Percentiles rank a stretch among this genome's conserved stretches.
Evolutionary conservation across 2,113 vertebrate genomes (phyloP).

Genomic region (Notarius quadriscutis): DNA sequence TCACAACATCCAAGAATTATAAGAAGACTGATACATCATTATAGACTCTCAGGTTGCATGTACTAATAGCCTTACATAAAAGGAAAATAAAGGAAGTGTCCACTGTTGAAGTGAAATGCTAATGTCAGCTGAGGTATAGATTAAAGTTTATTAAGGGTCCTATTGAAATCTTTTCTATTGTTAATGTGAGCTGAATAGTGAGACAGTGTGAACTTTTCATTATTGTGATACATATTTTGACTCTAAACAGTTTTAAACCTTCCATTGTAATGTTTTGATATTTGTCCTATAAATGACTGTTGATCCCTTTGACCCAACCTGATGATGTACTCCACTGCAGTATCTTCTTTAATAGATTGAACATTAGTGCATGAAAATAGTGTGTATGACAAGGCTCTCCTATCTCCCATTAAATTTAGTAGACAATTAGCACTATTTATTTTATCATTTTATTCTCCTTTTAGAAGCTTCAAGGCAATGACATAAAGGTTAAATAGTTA

Average conservation of each 20-base stretch:
- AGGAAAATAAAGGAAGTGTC: neutral
- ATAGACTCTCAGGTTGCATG: neutral
- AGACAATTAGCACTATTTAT: constrained; percentile 60
- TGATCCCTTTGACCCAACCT: constrained; percentile 21
- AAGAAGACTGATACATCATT: neutral
- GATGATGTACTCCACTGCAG: constrained; percentile 43
- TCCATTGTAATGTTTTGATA: constrained; percentile 34
- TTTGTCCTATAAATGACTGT: constrained; percentile 38
- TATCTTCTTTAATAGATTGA: constrained; percentile 54
- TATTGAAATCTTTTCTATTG: constrained; percentile 61
- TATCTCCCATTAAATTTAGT: constrained; percentile 72
- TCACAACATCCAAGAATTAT: neutral
- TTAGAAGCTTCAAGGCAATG: constrained; percentile 44
- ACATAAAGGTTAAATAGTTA: constrained; percentile 64
- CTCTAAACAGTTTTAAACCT: neutral
- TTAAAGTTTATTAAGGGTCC: neutral
- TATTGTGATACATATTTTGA: constrained; percentile 4
- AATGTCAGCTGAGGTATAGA: neutral
- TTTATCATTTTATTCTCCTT: constrained; percentile 57
- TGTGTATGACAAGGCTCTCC: constrained; percentile 68
- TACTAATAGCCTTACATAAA: neutral
- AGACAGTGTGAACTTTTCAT: constrained; percentile 46
- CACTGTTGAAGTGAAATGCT: neutral
- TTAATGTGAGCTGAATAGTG: constrained; percentile 55
- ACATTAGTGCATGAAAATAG: constrained; percentile 46